phyloP scores from a whole-genome alignment of 2,888 invertebrate genomes.

The Philaethria dido region DNA sequence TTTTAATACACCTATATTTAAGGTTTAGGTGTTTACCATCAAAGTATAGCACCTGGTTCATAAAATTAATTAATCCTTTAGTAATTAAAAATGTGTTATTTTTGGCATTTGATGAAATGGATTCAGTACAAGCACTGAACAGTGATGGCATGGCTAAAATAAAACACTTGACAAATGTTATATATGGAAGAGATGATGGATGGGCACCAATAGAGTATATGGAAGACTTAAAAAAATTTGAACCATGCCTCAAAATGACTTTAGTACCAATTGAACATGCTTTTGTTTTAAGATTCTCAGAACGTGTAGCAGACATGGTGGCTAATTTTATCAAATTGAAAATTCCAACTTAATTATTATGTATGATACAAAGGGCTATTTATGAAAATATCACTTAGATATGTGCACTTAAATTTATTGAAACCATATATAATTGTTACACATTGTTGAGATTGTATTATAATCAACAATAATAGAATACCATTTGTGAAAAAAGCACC shows the following conservation, averaged over 20 bases:
- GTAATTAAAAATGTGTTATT: constrained; percentile 86
- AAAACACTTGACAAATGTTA: constrained; percentile 83
- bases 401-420: constrained; percentile 74
- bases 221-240: constrained; percentile 80
- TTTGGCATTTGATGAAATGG: constrained; percentile 92
- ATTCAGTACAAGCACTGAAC: constrained; percentile 87
- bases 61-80: constrained; percentile 83
- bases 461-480: constrained; percentile 35
- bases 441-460: constrained; percentile 37
- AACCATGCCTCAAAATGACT: constrained; percentile 61
- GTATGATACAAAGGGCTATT: constrained; percentile 20
- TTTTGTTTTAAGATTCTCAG: constrained; percentile 89
- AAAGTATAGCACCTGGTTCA: constrained; percentile 74
- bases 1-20: constrained; percentile 83
- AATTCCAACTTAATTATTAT: constrained; percentile 29
- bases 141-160: constrained; percentile 85
- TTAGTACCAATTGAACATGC: constrained; percentile 85
- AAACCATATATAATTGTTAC: constrained; percentile 53
- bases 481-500: constrained; percentile 40
- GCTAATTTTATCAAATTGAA: constrained; percentile 58
- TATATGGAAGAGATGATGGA: constrained; percentile 90
- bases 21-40: constrained; percentile 77
- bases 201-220: constrained; percentile 93
- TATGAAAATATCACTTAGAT: constrained; percentile 46
- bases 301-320: constrained; percentile 80